Evolutionary conservation across 2,113 vertebrate genomes (phyloP), one percentile per base, ranked within the genome.

Genomic region (Parus major): DNA sequence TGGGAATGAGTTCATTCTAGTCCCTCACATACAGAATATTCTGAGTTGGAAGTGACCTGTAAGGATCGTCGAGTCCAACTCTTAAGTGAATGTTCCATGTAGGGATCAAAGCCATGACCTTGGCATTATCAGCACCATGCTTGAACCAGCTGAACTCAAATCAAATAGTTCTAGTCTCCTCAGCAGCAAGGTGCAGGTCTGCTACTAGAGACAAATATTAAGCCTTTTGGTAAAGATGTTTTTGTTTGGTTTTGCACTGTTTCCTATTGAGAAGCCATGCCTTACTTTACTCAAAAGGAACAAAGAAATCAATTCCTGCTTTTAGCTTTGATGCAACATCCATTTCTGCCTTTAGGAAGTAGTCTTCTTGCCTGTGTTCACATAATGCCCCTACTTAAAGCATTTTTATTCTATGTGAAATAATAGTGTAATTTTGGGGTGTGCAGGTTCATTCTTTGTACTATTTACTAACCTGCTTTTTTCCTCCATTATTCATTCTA

Each of bases 401-500:
- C 2, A 21, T 61, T 68, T 39, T 84, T 42, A 29, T 68, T 82
- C 5, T 55, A 7, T 19, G 22, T 66, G 50, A 82, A 88, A 70
- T 77, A 60, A 35, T 76, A 82, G 41, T 56, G 1, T 53, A 2
- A 12, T 29, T 64, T 84, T 35, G 41, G 8, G 15, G 5, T 28
- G 4, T 60, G 15, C 66, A 44, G 36, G 5, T 87, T 11, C 19
- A 5, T 59, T 75, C 15, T 36, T 39, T 46, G 6, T 75, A 9
- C 33, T 81, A 12, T 69, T 84, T 35, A 35, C 65, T 88, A 90
- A 85, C 14, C 12, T 75, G 11, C 5, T 28, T 68, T 88, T 46
- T 39, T 66, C 10, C n/a, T 59, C 20, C 64, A 2, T 71, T 61
- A 8, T 52, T 82, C 10, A 39, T 41, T 91, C 22, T 95, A 99